Evolutionary conservation across 2,113 vertebrate genomes (phyloP).

Genomic region (Orientallactaga bullata): DNA sequence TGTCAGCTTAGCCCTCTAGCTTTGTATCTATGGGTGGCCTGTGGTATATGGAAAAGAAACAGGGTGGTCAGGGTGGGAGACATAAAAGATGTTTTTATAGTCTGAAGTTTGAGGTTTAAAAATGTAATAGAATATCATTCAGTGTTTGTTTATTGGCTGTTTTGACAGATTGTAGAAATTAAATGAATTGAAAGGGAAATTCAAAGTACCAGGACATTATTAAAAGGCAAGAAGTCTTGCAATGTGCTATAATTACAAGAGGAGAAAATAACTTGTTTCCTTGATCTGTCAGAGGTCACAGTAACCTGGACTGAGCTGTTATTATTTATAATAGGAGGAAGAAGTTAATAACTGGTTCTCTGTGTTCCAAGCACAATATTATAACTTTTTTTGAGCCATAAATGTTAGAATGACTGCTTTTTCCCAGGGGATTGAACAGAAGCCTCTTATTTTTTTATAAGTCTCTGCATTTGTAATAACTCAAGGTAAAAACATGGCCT

Average conservation of each 20-base stretch:
- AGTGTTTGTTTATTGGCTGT: slow-evolving; percentile 77
- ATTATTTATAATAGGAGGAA: slow-evolving; percentile 77
- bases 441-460: slow-evolving; percentile 62
- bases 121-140: slow-evolving; percentile 63
- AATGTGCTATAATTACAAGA: slow-evolving; percentile 65
- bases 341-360: slow-evolving; percentile 78
- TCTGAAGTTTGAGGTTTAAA: slow-evolving; percentile 61
- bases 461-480: slow-evolving; percentile 64
- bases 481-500: slow-evolving; percentile 54
- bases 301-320: slow-evolving; percentile 79
- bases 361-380: slow-evolving; percentile 77
- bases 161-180: slow-evolving; percentile 70
- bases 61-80: slow-evolving; percentile 52
- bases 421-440: slow-evolving; percentile 60
- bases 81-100: slow-evolving; percentile 50
- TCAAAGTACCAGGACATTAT: slow-evolving; percentile 73
- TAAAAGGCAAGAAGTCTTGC: slow-evolving; percentile 70
- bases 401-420: slow-evolving; percentile 66
- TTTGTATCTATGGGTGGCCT: slow-evolving; percentile 13
- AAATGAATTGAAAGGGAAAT: slow-evolving; percentile 72
- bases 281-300: slow-evolving; percentile 80
- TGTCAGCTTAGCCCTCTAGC: background rate
- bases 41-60: background rate
- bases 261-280: slow-evolving; percentile 79
- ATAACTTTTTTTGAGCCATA: slow-evolving; percentile 62